Conservation (phyloP, 2,888 invertebrate species). For the Ceramica pisi region DNA sequence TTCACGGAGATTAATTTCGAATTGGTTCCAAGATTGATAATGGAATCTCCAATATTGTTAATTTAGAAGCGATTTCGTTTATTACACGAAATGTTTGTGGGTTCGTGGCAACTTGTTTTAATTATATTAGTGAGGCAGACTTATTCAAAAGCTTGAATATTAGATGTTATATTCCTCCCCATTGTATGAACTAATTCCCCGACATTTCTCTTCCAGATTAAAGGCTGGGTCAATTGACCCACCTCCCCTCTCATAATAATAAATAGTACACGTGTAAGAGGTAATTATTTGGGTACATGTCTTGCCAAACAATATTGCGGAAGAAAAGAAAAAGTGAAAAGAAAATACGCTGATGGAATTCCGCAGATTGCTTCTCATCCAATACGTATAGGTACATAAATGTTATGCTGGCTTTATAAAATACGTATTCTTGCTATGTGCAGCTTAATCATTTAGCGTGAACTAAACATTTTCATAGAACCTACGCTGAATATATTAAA, state of each 20-base stretch:
- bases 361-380: not conserved
- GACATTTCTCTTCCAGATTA: not conserved
- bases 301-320: not conserved
- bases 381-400: too few species aligned
- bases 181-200: conserved; percentile 56
- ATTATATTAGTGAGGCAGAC: not conserved
- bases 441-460: too few species aligned
- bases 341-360: conserved; percentile 6
- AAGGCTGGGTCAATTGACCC: conserved; percentile 29
- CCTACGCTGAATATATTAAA: not conserved
- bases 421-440: not conserved
- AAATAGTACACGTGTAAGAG: conserved; percentile 42
- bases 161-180: conserved; percentile 40
- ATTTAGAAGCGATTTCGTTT: conserved; percentile 15
- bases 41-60: conserved; percentile 29
- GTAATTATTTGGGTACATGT: conserved; percentile 32
- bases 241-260: conserved; percentile 44
- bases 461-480: too few species aligned
- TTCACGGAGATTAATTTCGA: conserved; percentile 34
- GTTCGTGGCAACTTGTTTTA: conserved; percentile 7
- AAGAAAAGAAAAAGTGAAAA: conserved; percentile 5
- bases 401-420: not conserved
- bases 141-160: not conserved
- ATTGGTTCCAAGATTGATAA: conserved; percentile 30
- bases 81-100: conserved; percentile 21